Percentiles rank a stretch among this genome's conserved stretches.
phyloP scores from a whole-genome alignment of 2,888 invertebrate genomes.

The Colletes collaris region DNA sequence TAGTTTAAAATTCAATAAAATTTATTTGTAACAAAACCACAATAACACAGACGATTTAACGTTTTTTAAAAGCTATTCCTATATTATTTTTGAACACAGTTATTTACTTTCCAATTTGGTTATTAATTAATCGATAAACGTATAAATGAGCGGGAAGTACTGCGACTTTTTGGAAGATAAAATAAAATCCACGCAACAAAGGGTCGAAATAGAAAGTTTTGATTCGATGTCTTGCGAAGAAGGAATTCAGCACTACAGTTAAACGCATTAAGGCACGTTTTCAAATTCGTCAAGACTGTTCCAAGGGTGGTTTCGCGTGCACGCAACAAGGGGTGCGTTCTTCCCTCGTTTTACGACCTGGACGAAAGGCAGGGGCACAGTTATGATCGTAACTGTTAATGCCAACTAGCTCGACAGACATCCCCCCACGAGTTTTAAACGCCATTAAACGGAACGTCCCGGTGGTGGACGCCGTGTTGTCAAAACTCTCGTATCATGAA shows the following conservation, averaged over 20 bases:
- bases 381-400: slow-evolving; percentile 58
- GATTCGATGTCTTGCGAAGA: too few relatives aligned
- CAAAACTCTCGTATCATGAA: slow-evolving; percentile 47
- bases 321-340: slow-evolving; percentile 16
- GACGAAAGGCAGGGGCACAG: slow-evolving; percentile 51
- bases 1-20: too few relatives aligned
- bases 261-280: slow-evolving; percentile 15
- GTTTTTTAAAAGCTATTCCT: too few relatives aligned
- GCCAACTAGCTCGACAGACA: slow-evolving; percentile 43
- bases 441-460: slow-evolving; percentile 61
- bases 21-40: too few relatives aligned
- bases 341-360: slow-evolving; percentile 59
- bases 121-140: too few relatives aligned
- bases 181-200: too few relatives aligned
- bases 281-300: slow-evolving; percentile 35
- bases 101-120: too few relatives aligned
- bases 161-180: too few relatives aligned
- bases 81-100: too few relatives aligned
- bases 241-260: neutral
- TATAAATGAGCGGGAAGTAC: too few relatives aligned
- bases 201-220: too few relatives aligned
- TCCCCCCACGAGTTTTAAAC: slow-evolving; percentile 57
- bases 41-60: too few relatives aligned
- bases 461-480: slow-evolving; percentile 32
- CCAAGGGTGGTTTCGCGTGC: slow-evolving; percentile 17